Evolutionary conservation across 2,113 vertebrate species (phyloP).

Genomic region (Chitala chitala): DNA sequence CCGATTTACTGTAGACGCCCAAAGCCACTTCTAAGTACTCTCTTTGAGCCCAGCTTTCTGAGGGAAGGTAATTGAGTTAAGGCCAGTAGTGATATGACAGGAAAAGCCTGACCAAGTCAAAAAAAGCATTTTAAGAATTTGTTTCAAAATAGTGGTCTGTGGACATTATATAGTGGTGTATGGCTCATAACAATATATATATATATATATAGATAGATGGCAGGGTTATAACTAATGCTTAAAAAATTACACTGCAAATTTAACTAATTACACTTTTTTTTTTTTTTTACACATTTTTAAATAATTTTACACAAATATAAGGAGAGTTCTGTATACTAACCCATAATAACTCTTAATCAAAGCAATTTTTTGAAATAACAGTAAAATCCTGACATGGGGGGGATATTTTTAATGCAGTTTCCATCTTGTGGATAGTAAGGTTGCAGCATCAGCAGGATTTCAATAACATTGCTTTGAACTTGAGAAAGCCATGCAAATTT

Average conservation of each 20-base stretch:
- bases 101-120: background rate
- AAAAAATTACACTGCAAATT: no score
- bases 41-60: background rate
- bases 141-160: no score
- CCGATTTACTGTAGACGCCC: slow-evolving; percentile 2
- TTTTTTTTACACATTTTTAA: no score
- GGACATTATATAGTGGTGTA: no score
- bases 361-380: slow-evolving; percentile 4
- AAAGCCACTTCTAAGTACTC: background rate
- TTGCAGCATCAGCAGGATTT: slow-evolving; percentile 17
- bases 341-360: no score
- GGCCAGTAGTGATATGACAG: background rate
- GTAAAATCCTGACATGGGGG: background rate
- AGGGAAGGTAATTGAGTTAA: slow-evolving; percentile 7
- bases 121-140: no score
- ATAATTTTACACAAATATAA: no score
- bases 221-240: no score
- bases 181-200: no score
- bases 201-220: no score
- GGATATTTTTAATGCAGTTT: background rate
- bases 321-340: no score
- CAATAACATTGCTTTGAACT: slow-evolving; percentile 30
- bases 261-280: no score
- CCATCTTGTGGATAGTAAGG: background rate
- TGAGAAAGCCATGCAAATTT: slow-evolving; percentile 29